phyloP scores from a whole-genome alignment of 2,113 vertebrate species.

The Chaetodon trifascialis region DNA sequence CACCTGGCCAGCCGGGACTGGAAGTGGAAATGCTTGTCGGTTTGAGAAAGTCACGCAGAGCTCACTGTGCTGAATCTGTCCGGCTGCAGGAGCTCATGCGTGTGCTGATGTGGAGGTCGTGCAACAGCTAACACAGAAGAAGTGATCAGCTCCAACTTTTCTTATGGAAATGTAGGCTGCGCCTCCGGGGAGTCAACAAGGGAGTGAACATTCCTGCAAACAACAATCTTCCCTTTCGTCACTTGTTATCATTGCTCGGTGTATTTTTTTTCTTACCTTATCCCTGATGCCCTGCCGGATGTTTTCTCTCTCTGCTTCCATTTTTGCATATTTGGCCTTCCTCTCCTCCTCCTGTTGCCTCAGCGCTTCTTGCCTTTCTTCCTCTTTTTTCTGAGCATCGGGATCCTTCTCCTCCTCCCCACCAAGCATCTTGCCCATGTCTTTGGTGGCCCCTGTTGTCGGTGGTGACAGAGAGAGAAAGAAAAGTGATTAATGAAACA shows the following conservation, averaged over 20 bases:
- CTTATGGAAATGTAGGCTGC: background rate
- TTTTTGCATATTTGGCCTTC: slow-evolving; percentile 93
- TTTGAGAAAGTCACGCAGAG: too few species aligned
- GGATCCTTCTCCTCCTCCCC: slow-evolving; percentile 85
- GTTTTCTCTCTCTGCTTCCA: slow-evolving; percentile 93
- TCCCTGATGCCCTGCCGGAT: slow-evolving; percentile 94
- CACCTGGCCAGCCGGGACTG: too few species aligned
- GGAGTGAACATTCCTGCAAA: background rate
- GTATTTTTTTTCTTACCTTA: slow-evolving; percentile 84
- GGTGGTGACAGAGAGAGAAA: slow-evolving; percentile 15
- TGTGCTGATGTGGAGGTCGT: background rate
- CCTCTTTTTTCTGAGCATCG: slow-evolving; percentile 93
- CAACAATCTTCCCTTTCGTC: background rate
- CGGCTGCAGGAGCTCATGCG: background rate
- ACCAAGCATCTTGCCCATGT: slow-evolving; percentile 84
- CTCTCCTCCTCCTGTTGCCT: slow-evolving; percentile 93
- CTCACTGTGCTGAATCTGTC: too few species aligned
- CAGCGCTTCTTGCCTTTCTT: slow-evolving; percentile 92
- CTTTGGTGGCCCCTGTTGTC: slow-evolving; percentile 87
- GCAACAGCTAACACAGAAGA: background rate
- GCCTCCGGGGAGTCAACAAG: background rate
- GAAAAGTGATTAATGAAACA: slow-evolving; percentile 7
- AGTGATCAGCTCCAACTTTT: background rate
- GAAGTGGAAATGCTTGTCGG: background rate
- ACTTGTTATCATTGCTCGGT: background rate